Conservation (phyloP, 2,888 invertebrate genomes). For the Chloromyia formosa region DNA sequence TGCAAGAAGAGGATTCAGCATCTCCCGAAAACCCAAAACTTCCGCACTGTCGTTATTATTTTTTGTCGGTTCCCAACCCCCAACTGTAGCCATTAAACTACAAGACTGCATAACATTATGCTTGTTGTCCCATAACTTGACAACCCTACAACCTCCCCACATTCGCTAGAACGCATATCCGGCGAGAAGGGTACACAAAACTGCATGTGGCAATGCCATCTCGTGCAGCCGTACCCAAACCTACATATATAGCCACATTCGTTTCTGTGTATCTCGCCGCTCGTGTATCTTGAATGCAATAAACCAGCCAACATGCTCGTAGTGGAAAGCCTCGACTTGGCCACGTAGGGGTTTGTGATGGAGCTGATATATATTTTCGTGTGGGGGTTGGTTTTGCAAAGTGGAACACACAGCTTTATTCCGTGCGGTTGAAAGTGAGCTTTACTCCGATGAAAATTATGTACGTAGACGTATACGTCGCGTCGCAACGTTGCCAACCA, state of each 20-base stretch:
- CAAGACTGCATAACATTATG: not conserved
- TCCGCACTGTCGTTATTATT: too few species aligned
- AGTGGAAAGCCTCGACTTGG: not conserved
- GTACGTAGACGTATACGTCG: not conserved
- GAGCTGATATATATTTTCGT: not conserved
- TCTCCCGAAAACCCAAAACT: too few species aligned
- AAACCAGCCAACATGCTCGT: not conserved
- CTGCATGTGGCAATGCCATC: conserved; percentile 42
- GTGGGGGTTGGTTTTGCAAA: not conserved
- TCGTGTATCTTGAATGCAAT: not conserved
- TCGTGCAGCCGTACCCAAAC: conserved; percentile 34
- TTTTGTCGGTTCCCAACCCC: not conserved
- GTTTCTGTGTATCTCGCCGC: not conserved
- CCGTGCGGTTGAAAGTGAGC: not conserved
- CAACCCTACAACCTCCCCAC: not conserved
- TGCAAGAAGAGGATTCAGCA: too few species aligned
- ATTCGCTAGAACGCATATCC: not conserved
- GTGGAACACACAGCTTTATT: not conserved
- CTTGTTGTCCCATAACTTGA: conserved; percentile 3
- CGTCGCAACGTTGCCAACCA: not conserved
- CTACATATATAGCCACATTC: not conserved
- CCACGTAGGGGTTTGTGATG: not conserved
- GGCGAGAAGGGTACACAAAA: not conserved
- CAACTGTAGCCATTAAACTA: not conserved
- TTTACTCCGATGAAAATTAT: too few species aligned